Base-by-base conservation (phyloP, 2,113 vertebrate genomes). In the Desmodus rotundus region DNA sequence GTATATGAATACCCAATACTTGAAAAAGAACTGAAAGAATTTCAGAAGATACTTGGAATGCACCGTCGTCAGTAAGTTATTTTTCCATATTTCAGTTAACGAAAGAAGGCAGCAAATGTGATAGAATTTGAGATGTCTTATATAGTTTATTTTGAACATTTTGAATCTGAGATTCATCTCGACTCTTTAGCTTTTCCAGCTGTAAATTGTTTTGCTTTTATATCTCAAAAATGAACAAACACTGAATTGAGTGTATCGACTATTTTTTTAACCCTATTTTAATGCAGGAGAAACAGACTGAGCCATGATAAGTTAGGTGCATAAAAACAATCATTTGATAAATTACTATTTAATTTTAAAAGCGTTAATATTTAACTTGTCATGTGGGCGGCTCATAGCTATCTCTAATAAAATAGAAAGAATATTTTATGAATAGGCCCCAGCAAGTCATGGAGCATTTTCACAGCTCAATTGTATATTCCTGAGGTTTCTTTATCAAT, bases 11-110 rank as follows among this genome's bases (percentile, higher is more conserved):
- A 99, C 94, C 99, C 99, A 0, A 72, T 98, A 74, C 99, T 99
- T 94, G 99, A 99, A 97, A 99, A 99, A 76, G 99, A 99, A 28
- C 95, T 99, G 94, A 99, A 99, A 97, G 99, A 99, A 96, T 99
- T 99, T 96, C 99, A 99, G 96, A 99, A 98, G 97, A 98, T 99
- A 92, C 99, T 99, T 85, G 99, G 99, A 74, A 99, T 99, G 98
- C 99, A 99, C 95, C 99, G 99, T 92, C 99, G 99, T 90, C 99
- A 99, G 99, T 99, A 98, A 99, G 99, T 99, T 99, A 74, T 45
- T 90, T 96, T 73, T 93, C 84, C 6, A 45, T 76, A 56, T 91
- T 33, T 74, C 33, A 31, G 17, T 65, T 68, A 63, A 36, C 54
- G 20, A 67, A 87, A 86, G 41, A 63, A 65, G 33, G 13, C 15